phyloP scores from a whole-genome alignment of 2,113 vertebrate genomes.

The Megaleporinus macrocephalus region DNA sequence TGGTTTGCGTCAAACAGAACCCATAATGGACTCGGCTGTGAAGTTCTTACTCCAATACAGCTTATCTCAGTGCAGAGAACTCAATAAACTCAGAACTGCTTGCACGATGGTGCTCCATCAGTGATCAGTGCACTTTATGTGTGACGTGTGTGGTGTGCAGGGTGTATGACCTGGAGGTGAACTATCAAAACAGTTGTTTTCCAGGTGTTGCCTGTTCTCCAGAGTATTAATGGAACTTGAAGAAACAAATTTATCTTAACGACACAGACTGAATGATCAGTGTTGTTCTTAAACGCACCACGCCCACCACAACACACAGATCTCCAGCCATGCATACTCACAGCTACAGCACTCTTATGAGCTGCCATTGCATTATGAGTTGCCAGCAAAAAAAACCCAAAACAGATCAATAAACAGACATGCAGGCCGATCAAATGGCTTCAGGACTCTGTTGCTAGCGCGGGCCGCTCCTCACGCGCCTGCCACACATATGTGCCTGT shows the following conservation, averaged over 20 bases:
- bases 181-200: not conserved
- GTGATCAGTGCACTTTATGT: no score
- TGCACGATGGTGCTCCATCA: no score
- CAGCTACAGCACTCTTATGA: slow-evolving; percentile 11
- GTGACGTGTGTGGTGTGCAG: not conserved
- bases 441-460: not conserved
- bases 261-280: not conserved
- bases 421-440: not conserved
- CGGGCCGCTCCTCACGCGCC: not conserved
- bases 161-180: not conserved
- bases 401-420: slow-evolving; percentile 34
- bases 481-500: not conserved
- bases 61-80: no score
- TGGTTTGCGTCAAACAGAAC: no score
- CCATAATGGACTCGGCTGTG: no score
- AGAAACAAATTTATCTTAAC: not conserved
- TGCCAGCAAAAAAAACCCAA: slow-evolving; percentile 26
- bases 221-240: not conserved
- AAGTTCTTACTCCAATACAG: no score
- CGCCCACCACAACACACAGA: not conserved
- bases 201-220: not conserved
- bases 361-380: not conserved
- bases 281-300: not conserved
- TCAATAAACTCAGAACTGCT: no score
- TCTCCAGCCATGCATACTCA: not conserved